These are phyloP conservation scores for Poeciliopsis turrubarensis DNA, from an alignment of 2,113 vertebrate genomes.

Conservation along the genomic window DNA sequence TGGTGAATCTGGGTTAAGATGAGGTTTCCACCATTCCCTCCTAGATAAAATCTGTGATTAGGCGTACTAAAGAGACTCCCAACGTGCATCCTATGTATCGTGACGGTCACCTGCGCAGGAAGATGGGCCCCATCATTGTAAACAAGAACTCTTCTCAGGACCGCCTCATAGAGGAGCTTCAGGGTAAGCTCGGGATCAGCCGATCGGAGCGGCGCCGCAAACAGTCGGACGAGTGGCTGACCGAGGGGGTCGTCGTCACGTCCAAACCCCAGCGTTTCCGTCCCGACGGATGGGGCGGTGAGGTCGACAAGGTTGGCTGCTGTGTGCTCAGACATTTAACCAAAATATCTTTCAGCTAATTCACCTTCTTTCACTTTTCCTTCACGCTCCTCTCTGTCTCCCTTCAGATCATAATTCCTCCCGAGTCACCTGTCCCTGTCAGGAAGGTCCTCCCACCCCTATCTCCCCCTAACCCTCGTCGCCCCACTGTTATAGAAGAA, in stretches of 20 bases:
- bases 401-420: slow-evolving; percentile 89
- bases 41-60: slow-evolving; percentile 95
- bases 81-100: slow-evolving; percentile 96
- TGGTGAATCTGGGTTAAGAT: slow-evolving; percentile 17
- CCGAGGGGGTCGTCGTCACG: slow-evolving; percentile 86
- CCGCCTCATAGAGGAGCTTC: slow-evolving; percentile 89
- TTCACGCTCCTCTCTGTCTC: slow-evolving; percentile 20
- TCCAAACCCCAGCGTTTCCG: slow-evolving; percentile 85
- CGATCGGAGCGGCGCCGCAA: slow-evolving; percentile 78
- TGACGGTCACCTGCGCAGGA: slow-evolving; percentile 87
- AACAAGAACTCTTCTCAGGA: slow-evolving; percentile 93
- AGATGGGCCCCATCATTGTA: slow-evolving; percentile 88
- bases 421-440: slow-evolving; percentile 85
- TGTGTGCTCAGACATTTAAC: slow-evolving; percentile 10
- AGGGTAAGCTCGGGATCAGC: slow-evolving; percentile 90
- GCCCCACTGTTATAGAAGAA: slow-evolving; percentile 65
- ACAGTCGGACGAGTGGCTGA: slow-evolving; percentile 88
- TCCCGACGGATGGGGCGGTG: slow-evolving; percentile 76
- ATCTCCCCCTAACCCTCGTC: slow-evolving; percentile 73
- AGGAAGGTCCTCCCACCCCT: slow-evolving; percentile 85
- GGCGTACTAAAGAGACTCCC: slow-evolving; percentile 91
- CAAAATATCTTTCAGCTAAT: neutral
- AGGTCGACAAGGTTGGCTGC: slow-evolving; percentile 86
- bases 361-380: slow-evolving; percentile 14
- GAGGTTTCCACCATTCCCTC: slow-evolving; percentile 46